A percentile compares a stretch with the other conserved stretches of the same genome.
phyloP scores from a whole-genome alignment of 2,797 vertebrate genomes.

The Orientallactaga sibirica region DNA sequence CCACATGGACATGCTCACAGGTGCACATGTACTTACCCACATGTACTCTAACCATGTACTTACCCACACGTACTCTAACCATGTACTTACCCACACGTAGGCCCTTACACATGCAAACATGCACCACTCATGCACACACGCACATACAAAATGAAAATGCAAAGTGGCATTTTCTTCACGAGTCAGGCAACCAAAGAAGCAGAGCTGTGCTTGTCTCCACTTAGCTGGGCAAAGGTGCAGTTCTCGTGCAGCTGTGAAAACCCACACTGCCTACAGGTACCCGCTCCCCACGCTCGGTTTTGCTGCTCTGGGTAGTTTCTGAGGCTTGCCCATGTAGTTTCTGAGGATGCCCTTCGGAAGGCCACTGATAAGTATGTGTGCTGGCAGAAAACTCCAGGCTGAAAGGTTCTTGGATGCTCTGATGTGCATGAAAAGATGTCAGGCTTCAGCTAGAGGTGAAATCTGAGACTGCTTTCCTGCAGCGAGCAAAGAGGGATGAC shows the following conservation, averaged over 20 bases:
- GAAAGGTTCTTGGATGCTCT: conserved; percentile 41
- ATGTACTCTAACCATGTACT: no score
- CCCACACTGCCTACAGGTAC: rapidly evolving
- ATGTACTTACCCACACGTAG: no score
- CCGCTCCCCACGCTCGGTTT: not conserved
- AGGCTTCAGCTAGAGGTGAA: conserved; percentile 61
- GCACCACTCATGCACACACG: no score
- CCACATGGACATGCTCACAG: no score
- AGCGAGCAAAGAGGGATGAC: conserved; percentile 66
- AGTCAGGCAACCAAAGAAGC: not conserved
- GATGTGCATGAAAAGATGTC: conserved; percentile 39
- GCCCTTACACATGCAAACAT: no score
- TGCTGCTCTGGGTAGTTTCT: not conserved
- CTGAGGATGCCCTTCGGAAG: not conserved
- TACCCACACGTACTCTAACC: no score
- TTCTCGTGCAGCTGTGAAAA: not conserved
- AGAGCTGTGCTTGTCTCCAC: not conserved
- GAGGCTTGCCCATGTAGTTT: not conserved
- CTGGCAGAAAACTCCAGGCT: not conserved
- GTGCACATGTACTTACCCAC: no score
- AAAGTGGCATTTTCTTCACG: conserved; percentile 43
- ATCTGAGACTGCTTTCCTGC: conserved; percentile 65
- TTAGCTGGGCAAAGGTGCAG: not conserved
- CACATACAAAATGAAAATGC: not conserved
- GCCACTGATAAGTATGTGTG: conserved; percentile 38